Evolutionary conservation across 2,797 vertebrate species (phyloP), one percentile per base, ranked within the genome.

Genomic region (Amazona finschi): DNA sequence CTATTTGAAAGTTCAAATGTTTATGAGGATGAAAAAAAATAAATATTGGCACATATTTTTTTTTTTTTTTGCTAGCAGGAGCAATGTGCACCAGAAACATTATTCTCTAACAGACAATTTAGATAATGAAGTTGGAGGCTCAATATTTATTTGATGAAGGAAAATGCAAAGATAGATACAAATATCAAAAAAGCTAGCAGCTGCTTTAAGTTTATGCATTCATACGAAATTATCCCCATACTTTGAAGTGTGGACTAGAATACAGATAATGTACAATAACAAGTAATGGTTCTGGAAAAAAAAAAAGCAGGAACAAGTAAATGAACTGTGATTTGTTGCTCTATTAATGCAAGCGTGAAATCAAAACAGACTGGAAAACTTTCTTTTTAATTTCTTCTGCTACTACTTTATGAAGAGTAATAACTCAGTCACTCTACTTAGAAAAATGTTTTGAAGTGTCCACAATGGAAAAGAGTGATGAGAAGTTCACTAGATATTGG

Each of bases 1-100:
- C 60, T 85, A 85, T 91, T 73, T 90, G n/a, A 71, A 94, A 95
- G 90, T n/a, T 80, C 81, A 91, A 94, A 77, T 67, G 25, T 57
- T 95, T 76, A 58, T 24, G 24, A 38, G 25, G 36, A 94, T 53
- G 17, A 69, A 77, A 74, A 91, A 38, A 73, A 21, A 20, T 7
- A 57, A 52, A 43, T 38, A 16, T 47, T 49, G 41, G 18, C 22
- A 82, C 5, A 24, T 24, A 3, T 53, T 60, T 85, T 31, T 52
- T 36, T 31, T 52, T 36, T 43, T 78, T 78, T 93, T 90, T 93
- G 86, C 92, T 36, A 52, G 43, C 11, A 69, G 55, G 33, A 73
- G n/a, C 57, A 31, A 82, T 53, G 36, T 77, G n/a, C n/a, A 50
- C 36, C 73, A 78, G 53, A 87, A 87, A 61, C 12, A 15, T 25